phyloP scores from a whole-genome alignment of 2,113 vertebrate genomes.

The Cnemophilus loriae region DNA sequence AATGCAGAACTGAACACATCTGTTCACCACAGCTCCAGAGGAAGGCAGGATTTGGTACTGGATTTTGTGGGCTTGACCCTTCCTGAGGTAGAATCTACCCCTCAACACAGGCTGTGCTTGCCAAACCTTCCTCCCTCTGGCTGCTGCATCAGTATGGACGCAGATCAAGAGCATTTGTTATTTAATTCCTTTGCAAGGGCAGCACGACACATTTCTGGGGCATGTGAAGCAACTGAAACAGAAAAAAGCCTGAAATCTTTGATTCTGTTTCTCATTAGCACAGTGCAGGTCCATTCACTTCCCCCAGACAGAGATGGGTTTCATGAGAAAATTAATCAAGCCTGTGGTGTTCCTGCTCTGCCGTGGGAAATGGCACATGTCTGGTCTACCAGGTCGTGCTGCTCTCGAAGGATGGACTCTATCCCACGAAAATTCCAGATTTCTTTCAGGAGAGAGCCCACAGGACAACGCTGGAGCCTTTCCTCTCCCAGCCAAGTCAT shows the following conservation, averaged over 20 bases:
- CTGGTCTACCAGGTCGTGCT: background rate
- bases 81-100: background rate
- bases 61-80: background rate
- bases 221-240: background rate
- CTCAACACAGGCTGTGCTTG: background rate
- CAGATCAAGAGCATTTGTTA: background rate
- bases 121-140: background rate
- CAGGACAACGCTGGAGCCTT: background rate
- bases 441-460: background rate
- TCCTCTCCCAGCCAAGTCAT: background rate
- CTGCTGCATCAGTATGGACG: background rate
- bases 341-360: background rate
- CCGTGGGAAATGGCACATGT: background rate
- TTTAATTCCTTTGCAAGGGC: background rate
- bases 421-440: background rate
- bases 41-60: background rate
- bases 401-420: background rate
- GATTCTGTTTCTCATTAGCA: constrained; percentile 15
- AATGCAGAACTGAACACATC: background rate
- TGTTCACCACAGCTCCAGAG: background rate
- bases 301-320: background rate
- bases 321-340: background rate
- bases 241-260: background rate
- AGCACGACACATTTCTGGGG: background rate
- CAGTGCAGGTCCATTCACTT: background rate